Evolutionary conservation across 2,113 vertebrate species (phyloP), one percentile per base, ranked within the genome.

Genomic region (Mesembrinibis cayennensis): DNA sequence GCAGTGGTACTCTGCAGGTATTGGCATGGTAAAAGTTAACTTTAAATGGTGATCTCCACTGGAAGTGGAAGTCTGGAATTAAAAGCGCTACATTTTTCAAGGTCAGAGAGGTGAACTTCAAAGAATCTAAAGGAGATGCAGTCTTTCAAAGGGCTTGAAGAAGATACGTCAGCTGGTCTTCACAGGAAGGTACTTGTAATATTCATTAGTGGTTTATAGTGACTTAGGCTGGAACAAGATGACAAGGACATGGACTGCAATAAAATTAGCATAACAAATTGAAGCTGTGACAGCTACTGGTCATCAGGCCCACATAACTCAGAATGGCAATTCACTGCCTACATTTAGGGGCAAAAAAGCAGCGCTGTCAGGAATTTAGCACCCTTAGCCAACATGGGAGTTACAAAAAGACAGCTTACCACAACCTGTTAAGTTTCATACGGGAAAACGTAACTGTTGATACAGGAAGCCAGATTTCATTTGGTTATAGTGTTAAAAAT

Each of bases 261-360:
- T 86, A 85, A 96, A 94, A 95, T 96, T 91, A 95, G 45, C 89
- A 50, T 91, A 93, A 93, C 12, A 66, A 93, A 96, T 88, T 70
- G 79, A 82, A 86, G 45, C 62, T 66, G 30, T 91, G 90, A 96
- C 84, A 87, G 89, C 56, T 93, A 69, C 21, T 93, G 89, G 87
- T 76, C 90, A 82, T 61, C 72, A 81, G 72, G 69, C 59, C 66
- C 59, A 36, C n/a, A 44, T n/a, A 82, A 87, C 52, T 93, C 89
- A 89, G 80, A 76, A 44, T 14, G 25, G 52, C 65, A 81, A 55
- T 61, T 74, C 69, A 42, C 18, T 56, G 10, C 27, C 86, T 55
- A 44, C 30, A 34, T 50, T 69, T 69, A 79, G 73, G 34, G 70
- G 27, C 76, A 49, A 63, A 70, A 95, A 70, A 59, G 5, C 58